Evolutionary conservation across 2,113 vertebrate species (phyloP).

Genomic region (Eurystomus gularis): DNA sequence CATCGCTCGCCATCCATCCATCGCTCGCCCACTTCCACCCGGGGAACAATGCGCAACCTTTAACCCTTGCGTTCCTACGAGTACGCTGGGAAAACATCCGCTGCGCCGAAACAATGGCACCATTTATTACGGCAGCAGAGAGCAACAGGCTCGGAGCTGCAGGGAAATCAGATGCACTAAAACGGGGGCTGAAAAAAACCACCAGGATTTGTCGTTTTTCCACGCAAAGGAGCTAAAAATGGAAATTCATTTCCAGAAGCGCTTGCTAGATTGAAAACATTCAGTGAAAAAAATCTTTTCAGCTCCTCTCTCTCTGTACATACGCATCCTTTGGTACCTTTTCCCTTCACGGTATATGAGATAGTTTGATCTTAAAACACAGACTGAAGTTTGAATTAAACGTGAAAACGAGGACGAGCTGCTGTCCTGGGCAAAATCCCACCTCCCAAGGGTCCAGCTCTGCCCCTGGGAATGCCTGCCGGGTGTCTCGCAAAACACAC

Average conservation of each 20-base stretch:
- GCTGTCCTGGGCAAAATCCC: neutral
- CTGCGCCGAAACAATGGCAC: conserved; percentile 30
- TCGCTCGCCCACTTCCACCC: conserved; percentile 14
- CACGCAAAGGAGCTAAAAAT: neutral
- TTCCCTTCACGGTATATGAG: fast-evolving
- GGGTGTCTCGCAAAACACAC: neutral
- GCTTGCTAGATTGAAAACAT: neutral
- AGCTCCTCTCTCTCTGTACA: neutral
- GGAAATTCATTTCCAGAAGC: neutral
- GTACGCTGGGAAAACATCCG: conserved; percentile 26
- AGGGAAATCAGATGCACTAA: neutral
- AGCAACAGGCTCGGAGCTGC: conserved; percentile 37
- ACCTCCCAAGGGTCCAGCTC: neutral
- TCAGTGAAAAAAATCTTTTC: neutral
- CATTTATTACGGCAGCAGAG: neutral
- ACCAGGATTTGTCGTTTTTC: neutral
- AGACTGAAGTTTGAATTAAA: neutral
- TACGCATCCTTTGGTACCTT: fast-evolving
- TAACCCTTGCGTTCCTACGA: conserved; percentile 24
- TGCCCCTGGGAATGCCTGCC: neutral
- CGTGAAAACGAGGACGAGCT: fast-evolving
- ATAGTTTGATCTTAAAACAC: neutral
- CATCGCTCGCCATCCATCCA: neutral
- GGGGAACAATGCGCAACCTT: conserved; percentile 38
- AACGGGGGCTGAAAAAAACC: neutral